Conservation (phyloP, 2,888 invertebrate species). For the Reticulitermes lucifugus region DNA sequence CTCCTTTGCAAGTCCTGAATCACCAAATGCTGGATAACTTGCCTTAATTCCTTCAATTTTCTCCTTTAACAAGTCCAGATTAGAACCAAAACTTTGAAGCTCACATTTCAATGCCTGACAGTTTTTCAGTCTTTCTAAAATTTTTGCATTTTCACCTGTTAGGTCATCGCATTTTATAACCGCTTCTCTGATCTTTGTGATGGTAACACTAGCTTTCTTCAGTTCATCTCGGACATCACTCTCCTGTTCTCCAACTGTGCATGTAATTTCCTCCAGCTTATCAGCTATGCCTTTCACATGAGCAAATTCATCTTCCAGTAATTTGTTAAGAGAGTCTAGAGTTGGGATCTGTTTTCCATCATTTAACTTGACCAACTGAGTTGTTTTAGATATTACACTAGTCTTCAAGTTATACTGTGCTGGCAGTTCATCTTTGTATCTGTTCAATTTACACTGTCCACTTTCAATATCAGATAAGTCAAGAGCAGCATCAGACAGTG, state of each 20-base stretch:
- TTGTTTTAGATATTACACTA: conserved; percentile 82
- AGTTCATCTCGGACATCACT: conserved; percentile 77
- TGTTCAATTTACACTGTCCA: conserved; percentile 80
- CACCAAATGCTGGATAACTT: conserved; percentile 81
- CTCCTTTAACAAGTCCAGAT: conserved; percentile 76
- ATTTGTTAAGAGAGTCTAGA: conserved; percentile 73
- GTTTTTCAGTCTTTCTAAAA: conserved; percentile 81
- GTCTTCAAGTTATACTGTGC: conserved; percentile 80
- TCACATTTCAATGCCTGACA: conserved; percentile 80
- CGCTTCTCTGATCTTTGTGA: conserved; percentile 81
- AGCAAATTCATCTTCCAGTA: conserved; percentile 81
- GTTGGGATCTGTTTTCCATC: conserved; percentile 78
- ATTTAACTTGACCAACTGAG: conserved; percentile 82
- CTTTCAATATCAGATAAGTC: conserved; percentile 84
- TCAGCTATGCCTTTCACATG: conserved; percentile 79
- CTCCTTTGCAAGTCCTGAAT: conserved; percentile 84
- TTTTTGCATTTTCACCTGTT: conserved; percentile 87
- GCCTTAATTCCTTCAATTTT: conserved; percentile 78
- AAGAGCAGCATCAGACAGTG: conserved; percentile 79
- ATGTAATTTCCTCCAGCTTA: conserved; percentile 79
- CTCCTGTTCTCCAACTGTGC: conserved; percentile 80
- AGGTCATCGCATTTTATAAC: conserved; percentile 92
- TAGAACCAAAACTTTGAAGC: conserved; percentile 75
- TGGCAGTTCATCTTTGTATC: conserved; percentile 89
- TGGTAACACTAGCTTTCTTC: conserved; percentile 76